Evolutionary conservation across 2,888 invertebrate genomes (phyloP).

Genomic region (Drosophila robusta): DNA sequence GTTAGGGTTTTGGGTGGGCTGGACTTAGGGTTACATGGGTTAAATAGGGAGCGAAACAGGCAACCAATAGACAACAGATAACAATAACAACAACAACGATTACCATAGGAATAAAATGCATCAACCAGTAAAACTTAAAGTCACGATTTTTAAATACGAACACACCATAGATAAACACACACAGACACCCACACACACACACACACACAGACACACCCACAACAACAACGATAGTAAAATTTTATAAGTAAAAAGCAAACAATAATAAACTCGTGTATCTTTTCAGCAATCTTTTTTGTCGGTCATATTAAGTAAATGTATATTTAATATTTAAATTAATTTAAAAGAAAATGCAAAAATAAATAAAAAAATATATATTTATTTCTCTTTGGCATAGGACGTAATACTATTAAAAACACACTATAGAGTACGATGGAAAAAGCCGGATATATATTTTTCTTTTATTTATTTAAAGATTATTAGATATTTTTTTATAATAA

Average conservation of each 20-base stretch:
- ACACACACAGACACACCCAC: slow-evolving; percentile 10
- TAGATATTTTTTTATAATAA: no score
- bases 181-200: neutral
- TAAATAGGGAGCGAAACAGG: slow-evolving; percentile 14
- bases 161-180: slow-evolving; percentile 3
- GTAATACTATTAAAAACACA: slow-evolving; percentile 6
- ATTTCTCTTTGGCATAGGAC: no score
- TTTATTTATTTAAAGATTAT: no score
- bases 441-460: no score
- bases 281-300: slow-evolving; percentile 48
- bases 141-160: slow-evolving; percentile 8
- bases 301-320: slow-evolving; percentile 68
- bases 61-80: slow-evolving; percentile 21
- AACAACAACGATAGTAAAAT: slow-evolving; percentile 24
- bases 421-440: neutral
- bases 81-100: slow-evolving; percentile 45
- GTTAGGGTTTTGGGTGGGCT: slow-evolving; percentile 11
- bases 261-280: slow-evolving; percentile 20
- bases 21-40: slow-evolving; percentile 13
- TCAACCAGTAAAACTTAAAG: slow-evolving; percentile 23
- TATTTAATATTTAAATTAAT: slow-evolving; percentile 70
- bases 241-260: slow-evolving; percentile 7
- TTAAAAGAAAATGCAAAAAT: slow-evolving; percentile 38
- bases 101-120: slow-evolving; percentile 39
- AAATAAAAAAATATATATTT: slow-evolving; percentile 12